These are phyloP conservation scores for Cladorhizidae sp. DNA, from an alignment of 37 sponge, comb jelly and placozoan genomes.

Conservation along the genomic window DNA sequence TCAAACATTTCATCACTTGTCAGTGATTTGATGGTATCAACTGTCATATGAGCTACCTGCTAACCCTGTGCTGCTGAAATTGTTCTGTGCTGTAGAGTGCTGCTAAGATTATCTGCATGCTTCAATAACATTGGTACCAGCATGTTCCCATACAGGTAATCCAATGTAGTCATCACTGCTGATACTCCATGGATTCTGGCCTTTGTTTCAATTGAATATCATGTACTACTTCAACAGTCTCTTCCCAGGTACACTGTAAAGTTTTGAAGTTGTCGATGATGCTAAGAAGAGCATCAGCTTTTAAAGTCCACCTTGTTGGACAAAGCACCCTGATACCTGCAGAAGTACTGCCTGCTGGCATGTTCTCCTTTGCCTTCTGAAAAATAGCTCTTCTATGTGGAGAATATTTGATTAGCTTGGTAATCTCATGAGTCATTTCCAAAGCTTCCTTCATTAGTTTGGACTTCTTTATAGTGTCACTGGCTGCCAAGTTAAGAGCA, in stretches of 20 bases:
- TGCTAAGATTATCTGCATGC: conserved; percentile 29
- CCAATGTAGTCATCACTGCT: conserved; percentile 41
- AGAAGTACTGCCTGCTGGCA: not conserved
- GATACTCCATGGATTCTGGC: conserved; percentile 44
- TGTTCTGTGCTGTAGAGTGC: conserved; percentile 14
- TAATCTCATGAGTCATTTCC: conserved; percentile 16
- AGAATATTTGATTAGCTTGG: conserved; percentile 2
- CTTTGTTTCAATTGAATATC: conserved; percentile 54
- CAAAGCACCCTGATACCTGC: conserved; percentile 57
- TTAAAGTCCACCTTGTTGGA: conserved; percentile 58
- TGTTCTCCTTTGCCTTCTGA: not conserved
- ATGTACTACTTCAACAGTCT: conserved; percentile 8
- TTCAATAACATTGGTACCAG: conserved; percentile 10
- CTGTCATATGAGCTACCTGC: conserved; percentile 21
- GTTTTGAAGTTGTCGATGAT: conserved; percentile 36
- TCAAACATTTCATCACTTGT: conserved; percentile 26
- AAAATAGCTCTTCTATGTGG: conserved; percentile 5
- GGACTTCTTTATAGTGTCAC: not conserved
- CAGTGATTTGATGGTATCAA: conserved; percentile 21
- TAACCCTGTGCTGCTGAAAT: conserved; percentile 30
- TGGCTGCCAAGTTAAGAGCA: conserved; percentile 35
- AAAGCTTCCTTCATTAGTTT: conserved; percentile 1
- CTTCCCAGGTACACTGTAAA: conserved; percentile 55
- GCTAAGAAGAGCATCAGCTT: conserved; percentile 28
- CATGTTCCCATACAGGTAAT: conserved; percentile 5